Evolutionary conservation across 2,797 vertebrate species (phyloP).

Genomic region (Trachops cirrhosus): DNA sequence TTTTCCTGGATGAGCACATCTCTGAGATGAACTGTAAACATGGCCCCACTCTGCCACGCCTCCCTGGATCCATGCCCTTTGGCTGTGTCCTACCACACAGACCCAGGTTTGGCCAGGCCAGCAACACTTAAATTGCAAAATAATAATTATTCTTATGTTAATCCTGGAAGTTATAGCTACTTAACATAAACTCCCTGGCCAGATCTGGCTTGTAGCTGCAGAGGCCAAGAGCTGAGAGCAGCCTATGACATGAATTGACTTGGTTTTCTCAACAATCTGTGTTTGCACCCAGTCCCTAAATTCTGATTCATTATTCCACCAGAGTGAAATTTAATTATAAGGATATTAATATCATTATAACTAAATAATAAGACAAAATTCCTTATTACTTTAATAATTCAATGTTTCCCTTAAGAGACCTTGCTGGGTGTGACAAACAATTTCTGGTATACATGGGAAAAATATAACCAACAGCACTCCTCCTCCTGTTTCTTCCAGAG

Average conservation of each 20-base stretch:
- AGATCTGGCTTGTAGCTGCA: not conserved
- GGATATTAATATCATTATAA: not conserved
- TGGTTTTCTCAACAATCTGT: not conserved
- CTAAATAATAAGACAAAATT: not conserved
- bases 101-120: not conserved
- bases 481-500: not conserved
- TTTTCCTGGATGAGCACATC: not conserved
- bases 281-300: not conserved
- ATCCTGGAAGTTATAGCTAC: not conserved
- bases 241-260: rapidly evolving
- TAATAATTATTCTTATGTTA: not conserved
- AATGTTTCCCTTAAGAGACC: not conserved
- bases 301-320: not conserved
- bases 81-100: not conserved
- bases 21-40: not conserved
- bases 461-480: rapidly evolving
- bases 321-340: not conserved
- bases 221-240: not conserved
- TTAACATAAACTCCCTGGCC: not conserved
- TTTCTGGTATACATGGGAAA: not conserved
- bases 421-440: not conserved
- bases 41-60: not conserved
- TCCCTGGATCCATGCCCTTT: not conserved
- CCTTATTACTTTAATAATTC: not conserved
- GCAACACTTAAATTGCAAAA: not conserved